phyloP scores from a whole-genome alignment of 2,797 vertebrate genomes.

The Babyrousa celebensis region DNA sequence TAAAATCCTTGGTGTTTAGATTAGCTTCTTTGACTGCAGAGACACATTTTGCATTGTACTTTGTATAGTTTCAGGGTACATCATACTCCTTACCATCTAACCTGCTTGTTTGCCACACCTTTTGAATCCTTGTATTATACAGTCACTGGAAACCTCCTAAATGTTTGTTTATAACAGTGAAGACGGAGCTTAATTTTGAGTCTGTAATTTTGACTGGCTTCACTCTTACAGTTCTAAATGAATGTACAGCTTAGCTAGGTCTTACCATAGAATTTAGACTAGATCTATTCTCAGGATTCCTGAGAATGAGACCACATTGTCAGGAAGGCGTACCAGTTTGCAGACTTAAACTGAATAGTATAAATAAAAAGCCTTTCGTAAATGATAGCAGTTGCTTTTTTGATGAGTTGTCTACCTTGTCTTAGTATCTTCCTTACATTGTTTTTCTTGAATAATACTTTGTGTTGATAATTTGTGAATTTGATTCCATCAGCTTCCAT shows the following conservation, averaged over 20 bases:
- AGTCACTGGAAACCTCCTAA: not conserved
- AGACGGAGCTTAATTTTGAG: slow-evolving; percentile 37
- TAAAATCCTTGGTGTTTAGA: slow-evolving; percentile 14
- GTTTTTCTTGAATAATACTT: slow-evolving; percentile 32
- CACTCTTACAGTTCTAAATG: not conserved
- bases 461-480: not conserved
- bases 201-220: slow-evolving; percentile 13
- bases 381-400: not conserved
- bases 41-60: not conserved
- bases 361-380: not conserved
- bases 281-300: not conserved
- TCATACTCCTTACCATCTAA: not conserved
- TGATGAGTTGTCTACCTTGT: not conserved
- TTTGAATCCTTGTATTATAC: not conserved
- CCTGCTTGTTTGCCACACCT: not conserved
- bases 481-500: slow-evolving; percentile 5
- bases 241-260: slow-evolving; percentile 10
- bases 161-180: not conserved
- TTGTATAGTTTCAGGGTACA: not conserved
- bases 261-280: not conserved
- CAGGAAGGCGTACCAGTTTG: not conserved
- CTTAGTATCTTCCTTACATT: not conserved
- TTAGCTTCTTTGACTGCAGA: slow-evolving; percentile 19
- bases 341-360: not conserved
- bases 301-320: not conserved